Evolutionary conservation across 2,888 invertebrate species (phyloP).

Genomic region (Cephus nigrinus): DNA sequence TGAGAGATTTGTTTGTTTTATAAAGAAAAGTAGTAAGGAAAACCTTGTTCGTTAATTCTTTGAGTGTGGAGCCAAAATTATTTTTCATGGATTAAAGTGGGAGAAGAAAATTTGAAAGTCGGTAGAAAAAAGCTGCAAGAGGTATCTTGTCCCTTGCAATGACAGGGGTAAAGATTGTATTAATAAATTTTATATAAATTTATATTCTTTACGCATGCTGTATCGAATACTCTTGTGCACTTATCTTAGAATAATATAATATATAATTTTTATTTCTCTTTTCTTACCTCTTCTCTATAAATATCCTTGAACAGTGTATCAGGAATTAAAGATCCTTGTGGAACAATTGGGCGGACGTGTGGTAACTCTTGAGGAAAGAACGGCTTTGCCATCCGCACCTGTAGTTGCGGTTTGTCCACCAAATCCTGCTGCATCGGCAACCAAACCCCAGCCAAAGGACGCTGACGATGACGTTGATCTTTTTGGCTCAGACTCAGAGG

Average conservation of each 20-base stretch:
- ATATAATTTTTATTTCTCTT: neutral
- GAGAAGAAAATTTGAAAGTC: neutral
- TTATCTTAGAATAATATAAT: neutral
- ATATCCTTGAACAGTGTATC: constrained; percentile 40
- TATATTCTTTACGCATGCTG: neutral
- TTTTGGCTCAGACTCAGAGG: constrained; percentile 84
- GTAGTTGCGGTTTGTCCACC: constrained; percentile 58
- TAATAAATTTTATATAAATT: neutral
- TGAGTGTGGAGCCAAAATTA: neutral
- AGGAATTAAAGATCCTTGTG: constrained; percentile 57
- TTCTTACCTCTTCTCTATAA: neutral
- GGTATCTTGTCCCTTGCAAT: neutral
- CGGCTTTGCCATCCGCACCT: constrained; percentile 22
- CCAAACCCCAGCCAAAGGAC: constrained; percentile 58
- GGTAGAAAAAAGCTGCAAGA: neutral
- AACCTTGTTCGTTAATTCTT: neutral
- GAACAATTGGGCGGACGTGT: constrained; percentile 60
- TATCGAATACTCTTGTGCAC: neutral
- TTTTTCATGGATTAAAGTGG: neutral
- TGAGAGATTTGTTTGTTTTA: neutral
- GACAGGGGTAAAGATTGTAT: neutral
- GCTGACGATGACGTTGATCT: constrained; percentile 84
- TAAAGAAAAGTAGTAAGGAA: neutral
- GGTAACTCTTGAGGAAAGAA: constrained; percentile 49
- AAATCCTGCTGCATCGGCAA: constrained; percentile 41